Percentiles rank a stretch among this genome's conserved stretches.
These are phyloP conservation scores for Tetranychus cinnabarinus DNA, from an alignment of 1,140 invertebrate species.

Conservation along the genomic window DNA sequence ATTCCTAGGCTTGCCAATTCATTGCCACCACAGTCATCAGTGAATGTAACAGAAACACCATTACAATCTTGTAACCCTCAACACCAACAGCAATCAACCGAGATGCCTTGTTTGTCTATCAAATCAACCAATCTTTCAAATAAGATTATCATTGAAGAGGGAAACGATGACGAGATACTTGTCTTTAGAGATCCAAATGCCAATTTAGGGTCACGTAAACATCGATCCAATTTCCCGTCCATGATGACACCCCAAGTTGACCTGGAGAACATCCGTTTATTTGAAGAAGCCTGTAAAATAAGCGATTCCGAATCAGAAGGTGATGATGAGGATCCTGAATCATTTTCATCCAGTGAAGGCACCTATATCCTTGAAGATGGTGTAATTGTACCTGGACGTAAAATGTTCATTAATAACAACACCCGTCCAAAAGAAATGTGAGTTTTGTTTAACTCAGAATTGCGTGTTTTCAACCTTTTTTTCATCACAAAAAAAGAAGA, in stretches of 20 bases:
- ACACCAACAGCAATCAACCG: not conserved
- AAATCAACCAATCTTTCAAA: not conserved
- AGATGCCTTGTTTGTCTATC: no score
- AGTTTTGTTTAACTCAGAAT: slow-evolving; percentile 12
- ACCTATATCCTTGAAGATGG: not conserved
- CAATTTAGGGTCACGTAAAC: not conserved
- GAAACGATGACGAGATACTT: slow-evolving; percentile 4
- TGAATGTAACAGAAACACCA: not conserved
- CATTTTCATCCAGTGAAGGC: not conserved
- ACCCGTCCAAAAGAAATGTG: not conserved
- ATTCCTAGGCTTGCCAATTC: slow-evolving; percentile 9
- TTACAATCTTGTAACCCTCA: not conserved
- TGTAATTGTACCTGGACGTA: not conserved
- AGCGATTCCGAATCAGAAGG: not conserved
- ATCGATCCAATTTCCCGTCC: not conserved
- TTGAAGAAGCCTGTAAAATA: slow-evolving; percentile 1
- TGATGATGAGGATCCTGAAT: not conserved
- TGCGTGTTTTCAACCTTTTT: no score
- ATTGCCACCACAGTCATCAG: not conserved
- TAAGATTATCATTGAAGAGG: slow-evolving; percentile 7
- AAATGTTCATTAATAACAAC: not conserved
- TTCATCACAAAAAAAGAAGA: no score
- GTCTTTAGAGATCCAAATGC: slow-evolving; percentile 3
- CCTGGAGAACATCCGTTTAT: not conserved
- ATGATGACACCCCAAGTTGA: not conserved